Evolutionary conservation across 2,888 invertebrate genomes (phyloP).

Genomic region (Galeruca laticollis): DNA sequence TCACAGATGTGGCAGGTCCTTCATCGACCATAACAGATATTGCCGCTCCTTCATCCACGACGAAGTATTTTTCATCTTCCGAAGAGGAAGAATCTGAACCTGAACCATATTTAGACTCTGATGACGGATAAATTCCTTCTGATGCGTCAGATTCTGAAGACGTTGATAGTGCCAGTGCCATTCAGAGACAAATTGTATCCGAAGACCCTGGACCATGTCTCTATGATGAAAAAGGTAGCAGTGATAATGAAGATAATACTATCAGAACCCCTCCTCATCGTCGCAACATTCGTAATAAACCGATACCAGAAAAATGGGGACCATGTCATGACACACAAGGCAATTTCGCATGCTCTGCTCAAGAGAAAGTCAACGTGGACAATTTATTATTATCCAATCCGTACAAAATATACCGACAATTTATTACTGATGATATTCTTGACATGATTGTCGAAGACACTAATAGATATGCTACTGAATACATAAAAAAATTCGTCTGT

Average conservation of each 20-base stretch:
- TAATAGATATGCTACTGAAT: background rate
- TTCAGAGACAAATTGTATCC: slow-evolving; percentile 4
- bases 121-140: background rate
- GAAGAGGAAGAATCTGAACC: slow-evolving; percentile 2
- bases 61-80: background rate
- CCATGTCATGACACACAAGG: no score
- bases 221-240: background rate
- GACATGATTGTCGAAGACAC: background rate
- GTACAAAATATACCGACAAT: background rate
- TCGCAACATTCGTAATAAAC: slow-evolving; percentile 8
- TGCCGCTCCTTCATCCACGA: background rate
- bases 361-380: no score
- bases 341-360: no score
- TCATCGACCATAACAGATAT: slow-evolving; percentile 1
- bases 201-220: background rate
- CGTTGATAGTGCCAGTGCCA: background rate
- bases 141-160: background rate
- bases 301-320: slow-evolving; percentile 1
- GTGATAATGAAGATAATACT: slow-evolving; percentile 1
- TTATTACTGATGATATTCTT: background rate
- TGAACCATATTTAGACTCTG: background rate
- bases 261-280: slow-evolving; percentile 6
- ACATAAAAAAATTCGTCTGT: background rate
- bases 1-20: slow-evolving; percentile 2
- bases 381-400: no score